A percentile compares a stretch with the other conserved stretches of the same genome.
These are phyloP conservation scores for Epizoanthus scotinus DNA, from an alignment of 92 coral and sea anemone genomes.

Conservation along the genomic window DNA sequence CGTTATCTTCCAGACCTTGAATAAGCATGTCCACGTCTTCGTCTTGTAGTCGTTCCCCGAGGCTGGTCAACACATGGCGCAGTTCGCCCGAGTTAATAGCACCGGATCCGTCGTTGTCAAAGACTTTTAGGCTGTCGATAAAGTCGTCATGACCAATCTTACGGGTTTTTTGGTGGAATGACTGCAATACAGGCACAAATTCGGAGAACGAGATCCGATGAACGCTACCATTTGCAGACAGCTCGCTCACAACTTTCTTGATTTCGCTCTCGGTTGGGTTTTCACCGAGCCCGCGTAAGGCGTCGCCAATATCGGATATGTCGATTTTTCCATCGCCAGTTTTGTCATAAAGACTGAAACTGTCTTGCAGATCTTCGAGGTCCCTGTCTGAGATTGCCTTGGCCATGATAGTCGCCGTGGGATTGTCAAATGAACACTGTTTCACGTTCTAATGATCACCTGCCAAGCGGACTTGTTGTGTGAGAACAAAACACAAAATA, in stretches of 20 bases:
- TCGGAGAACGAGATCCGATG: constrained; percentile 87
- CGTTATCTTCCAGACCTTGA: constrained; percentile 92
- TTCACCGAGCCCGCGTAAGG: constrained; percentile 85
- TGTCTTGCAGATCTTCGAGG: constrained; percentile 79
- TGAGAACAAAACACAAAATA: constrained; percentile 9
- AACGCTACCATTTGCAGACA: constrained; percentile 74
- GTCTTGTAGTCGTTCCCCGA: constrained; percentile 85
- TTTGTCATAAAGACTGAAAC: constrained; percentile 86
- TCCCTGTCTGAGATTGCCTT: constrained; percentile 70
- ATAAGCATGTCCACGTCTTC: constrained; percentile 87
- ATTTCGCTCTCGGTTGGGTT: constrained; percentile 97
- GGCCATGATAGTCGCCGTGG: constrained; percentile 40
- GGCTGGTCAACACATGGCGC: constrained; percentile 88
- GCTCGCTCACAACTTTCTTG: constrained; percentile 80
- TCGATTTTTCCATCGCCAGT: constrained; percentile 94
- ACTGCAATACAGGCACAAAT: constrained; percentile 82
- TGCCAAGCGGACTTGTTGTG: constrained; percentile 3
- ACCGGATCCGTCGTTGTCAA: constrained; percentile 91
- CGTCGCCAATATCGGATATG: constrained; percentile 79
- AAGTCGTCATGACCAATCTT: constrained; percentile 82
- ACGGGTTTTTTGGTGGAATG: constrained; percentile 75
- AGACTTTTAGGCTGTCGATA: constrained; percentile 91
- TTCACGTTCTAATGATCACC: constrained; percentile 21
- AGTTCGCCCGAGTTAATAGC: constrained; percentile 91
- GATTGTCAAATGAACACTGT: constrained; percentile 31